phyloP scores from a whole-genome alignment of 1,140 invertebrate species.

The Bombus turneri region DNA sequence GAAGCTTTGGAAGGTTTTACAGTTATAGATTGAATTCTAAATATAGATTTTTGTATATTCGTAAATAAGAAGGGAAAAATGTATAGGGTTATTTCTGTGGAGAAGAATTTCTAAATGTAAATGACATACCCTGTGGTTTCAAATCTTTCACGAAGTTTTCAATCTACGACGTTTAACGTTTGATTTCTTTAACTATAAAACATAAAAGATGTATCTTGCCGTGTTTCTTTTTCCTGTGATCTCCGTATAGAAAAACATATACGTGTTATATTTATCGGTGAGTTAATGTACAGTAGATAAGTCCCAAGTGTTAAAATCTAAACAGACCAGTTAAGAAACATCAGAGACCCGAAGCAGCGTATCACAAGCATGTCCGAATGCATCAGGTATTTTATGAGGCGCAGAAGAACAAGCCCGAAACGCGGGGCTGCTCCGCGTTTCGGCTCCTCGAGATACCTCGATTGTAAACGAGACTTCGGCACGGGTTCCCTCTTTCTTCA shows the following conservation, averaged over 20 bases:
- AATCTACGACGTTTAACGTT: too few relatives aligned
- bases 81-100: too few relatives aligned
- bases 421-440: constrained; percentile 23
- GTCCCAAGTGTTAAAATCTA: background rate
- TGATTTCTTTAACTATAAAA: background rate
- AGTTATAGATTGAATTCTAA: background rate
- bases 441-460: constrained; percentile 61
- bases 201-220: too few relatives aligned
- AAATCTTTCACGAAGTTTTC: too few relatives aligned
- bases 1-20: background rate
- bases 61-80: too few relatives aligned
- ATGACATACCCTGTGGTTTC: too few relatives aligned
- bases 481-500: constrained; percentile 68
- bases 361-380: background rate
- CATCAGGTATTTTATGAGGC: constrained; percentile 48
- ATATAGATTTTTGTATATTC: too few relatives aligned
- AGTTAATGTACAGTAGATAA: background rate
- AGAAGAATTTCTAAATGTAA: too few relatives aligned
- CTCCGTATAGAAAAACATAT: too few relatives aligned
- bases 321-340: background rate
- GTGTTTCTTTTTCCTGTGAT: too few relatives aligned
- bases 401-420: constrained; percentile 54
- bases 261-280: background rate
- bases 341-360: background rate
- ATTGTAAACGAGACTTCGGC: constrained; percentile 66